Evolutionary conservation across 1,140 invertebrate genomes (phyloP).

Genomic region (Anastrepha ludens): DNA sequence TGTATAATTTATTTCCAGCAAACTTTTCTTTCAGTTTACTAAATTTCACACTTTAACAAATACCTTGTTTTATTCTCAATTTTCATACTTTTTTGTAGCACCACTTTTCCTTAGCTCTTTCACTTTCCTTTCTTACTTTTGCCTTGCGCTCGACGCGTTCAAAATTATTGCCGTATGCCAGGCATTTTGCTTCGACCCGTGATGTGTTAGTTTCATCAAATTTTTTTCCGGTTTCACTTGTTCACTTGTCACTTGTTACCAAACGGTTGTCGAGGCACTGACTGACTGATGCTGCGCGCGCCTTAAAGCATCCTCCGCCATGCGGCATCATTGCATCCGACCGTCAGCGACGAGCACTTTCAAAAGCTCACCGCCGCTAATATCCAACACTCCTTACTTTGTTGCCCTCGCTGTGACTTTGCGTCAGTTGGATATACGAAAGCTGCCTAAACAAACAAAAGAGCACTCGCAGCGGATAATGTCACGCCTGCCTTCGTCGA

Average conservation of each 20-base stretch:
- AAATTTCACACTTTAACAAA: neutral
- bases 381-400: neutral
- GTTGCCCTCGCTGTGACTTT: neutral
- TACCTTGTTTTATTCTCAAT: neutral
- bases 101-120: too few species aligned
- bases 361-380: neutral
- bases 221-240: neutral
- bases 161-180: neutral
- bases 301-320: conserved; percentile 21
- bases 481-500: neutral
- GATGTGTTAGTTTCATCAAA: neutral
- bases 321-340: conserved; percentile 10
- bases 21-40: neutral
- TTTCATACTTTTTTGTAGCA: neutral
- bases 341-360: neutral
- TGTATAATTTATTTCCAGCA: neutral
- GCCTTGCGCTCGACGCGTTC: neutral
- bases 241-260: conserved; percentile 23
- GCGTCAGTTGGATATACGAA: neutral
- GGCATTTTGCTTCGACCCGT: neutral
- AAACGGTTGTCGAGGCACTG: conserved; percentile 38
- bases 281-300: conserved; percentile 47
- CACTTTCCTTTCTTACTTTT: neutral
- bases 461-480: neutral
- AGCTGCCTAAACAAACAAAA: neutral